Evolutionary conservation across 2,888 invertebrate species (phyloP).

Genomic region (Callyntrura sp.): DNA sequence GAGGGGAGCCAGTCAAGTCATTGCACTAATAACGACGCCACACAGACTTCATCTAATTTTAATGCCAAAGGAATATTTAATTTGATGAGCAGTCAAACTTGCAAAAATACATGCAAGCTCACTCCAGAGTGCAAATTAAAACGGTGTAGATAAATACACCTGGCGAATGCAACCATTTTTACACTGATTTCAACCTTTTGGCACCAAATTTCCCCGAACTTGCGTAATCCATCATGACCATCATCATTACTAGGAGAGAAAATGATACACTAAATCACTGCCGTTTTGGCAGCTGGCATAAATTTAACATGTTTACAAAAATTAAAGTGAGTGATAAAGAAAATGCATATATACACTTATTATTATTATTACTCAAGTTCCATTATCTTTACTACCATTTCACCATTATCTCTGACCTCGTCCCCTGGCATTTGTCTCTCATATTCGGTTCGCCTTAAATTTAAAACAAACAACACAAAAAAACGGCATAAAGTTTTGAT

Average conservation of each 20-base stretch:
- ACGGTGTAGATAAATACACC: too few relatives aligned
- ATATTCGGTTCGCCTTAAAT: slow-evolving; percentile 7
- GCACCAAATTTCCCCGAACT: neutral
- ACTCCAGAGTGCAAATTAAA: too few relatives aligned
- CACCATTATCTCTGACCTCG: slow-evolving; percentile 53
- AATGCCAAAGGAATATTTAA: neutral
- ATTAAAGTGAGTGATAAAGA: too few relatives aligned
- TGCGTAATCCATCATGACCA: too few relatives aligned
- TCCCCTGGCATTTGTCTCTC: slow-evolving; percentile 41
- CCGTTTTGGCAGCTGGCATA: too few relatives aligned
- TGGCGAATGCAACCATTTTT: neutral
- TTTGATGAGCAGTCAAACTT: neutral
- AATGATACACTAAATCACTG: too few relatives aligned
- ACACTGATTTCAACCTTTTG: neutral
- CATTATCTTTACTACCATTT: neutral
- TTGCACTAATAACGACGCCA: too few relatives aligned
- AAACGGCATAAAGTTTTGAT: slow-evolving; percentile 13
- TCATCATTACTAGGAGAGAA: too few relatives aligned
- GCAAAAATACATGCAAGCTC: neutral
- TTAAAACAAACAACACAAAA: slow-evolving; percentile 30
- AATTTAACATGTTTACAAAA: too few relatives aligned
- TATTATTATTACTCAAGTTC: neutral
- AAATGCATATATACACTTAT: neutral
- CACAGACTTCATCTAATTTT: neutral
- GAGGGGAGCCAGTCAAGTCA: too few relatives aligned